Percentiles rank a stretch among this genome's conserved stretches.
Evolutionary conservation across 2,797 vertebrate species (phyloP).

Genomic region (Alcedo atthis): DNA sequence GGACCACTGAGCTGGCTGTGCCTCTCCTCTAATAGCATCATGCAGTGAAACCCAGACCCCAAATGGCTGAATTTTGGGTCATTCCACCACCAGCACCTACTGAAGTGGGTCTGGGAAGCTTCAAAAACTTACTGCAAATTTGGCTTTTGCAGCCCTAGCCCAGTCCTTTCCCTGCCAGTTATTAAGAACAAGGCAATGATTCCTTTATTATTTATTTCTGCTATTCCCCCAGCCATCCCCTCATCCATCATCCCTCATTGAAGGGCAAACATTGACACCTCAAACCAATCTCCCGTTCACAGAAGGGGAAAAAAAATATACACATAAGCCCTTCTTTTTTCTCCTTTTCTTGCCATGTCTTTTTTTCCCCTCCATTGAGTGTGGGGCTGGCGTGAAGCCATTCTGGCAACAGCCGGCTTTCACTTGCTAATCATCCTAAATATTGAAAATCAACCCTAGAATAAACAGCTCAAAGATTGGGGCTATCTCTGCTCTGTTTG

Average conservation of each 20-base stretch:
- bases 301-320: slow-evolving; percentile 43
- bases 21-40: fast-evolving
- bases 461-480: slow-evolving; percentile 71
- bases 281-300: slow-evolving; percentile 60
- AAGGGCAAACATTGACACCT: slow-evolving; percentile 62
- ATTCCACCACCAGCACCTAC: not conserved
- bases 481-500: slow-evolving; percentile 70
- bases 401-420: slow-evolving; percentile 72
- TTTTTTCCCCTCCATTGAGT: slow-evolving; percentile 67
- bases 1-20: fast-evolving
- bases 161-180: not conserved
- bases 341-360: slow-evolving; percentile 54
- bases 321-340: slow-evolving; percentile 69
- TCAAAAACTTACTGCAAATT: not conserved
- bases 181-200: not conserved
- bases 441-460: slow-evolving; percentile 79
- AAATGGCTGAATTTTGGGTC: fast-evolving
- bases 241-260: slow-evolving; percentile 53
- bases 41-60: fast-evolving
- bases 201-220: slow-evolving; percentile 56
- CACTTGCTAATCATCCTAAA: slow-evolving; percentile 85
- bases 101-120: not conserved
- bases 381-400: slow-evolving; percentile 61
- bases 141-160: not conserved
- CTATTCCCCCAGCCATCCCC: not conserved